Percentiles rank a stretch among this genome's conserved stretches.
phyloP scores from a whole-genome alignment of 1,140 invertebrate genomes.

The Drosophila sp. region DNA sequence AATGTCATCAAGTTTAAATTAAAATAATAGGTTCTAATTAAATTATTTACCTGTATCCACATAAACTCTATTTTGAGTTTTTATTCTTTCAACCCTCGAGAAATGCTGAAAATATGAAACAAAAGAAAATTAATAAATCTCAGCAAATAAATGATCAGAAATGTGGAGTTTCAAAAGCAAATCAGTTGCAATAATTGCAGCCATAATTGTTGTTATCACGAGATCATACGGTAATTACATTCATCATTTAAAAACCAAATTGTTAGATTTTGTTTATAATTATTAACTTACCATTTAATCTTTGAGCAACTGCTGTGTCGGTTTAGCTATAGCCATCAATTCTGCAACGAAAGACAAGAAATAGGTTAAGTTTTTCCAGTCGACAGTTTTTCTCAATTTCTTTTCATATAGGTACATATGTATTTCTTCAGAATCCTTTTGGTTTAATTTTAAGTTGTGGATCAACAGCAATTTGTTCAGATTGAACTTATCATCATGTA shows the following conservation, averaged over 20 bases:
- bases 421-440: conserved; percentile 75
- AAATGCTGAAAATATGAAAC: conserved; percentile 11
- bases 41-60: not conserved
- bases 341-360: conserved; percentile 3
- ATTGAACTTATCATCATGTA: conserved; percentile 76
- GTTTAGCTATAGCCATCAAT: not conserved
- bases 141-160: not conserved
- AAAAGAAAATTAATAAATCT: not conserved
- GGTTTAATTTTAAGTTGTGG: conserved; percentile 72
- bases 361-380: conserved; percentile 36
- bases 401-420: too few species aligned
- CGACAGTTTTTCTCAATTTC: not conserved
- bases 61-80: not conserved
- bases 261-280: not conserved
- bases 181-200: conserved; percentile 76
- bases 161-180: not conserved
- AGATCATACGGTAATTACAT: conserved; percentile 71
- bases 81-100: not conserved
- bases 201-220: conserved; percentile 64
- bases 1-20: conserved; percentile 52
- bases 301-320: not conserved
- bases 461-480: conserved; percentile 76
- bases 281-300: conserved; percentile 19
- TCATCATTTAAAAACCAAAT: conserved; percentile 44
- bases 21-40: not conserved